These are phyloP conservation scores for Vespertilio murinus DNA, from an alignment of 2,797 vertebrate genomes.

Conservation along the genomic window DNA sequence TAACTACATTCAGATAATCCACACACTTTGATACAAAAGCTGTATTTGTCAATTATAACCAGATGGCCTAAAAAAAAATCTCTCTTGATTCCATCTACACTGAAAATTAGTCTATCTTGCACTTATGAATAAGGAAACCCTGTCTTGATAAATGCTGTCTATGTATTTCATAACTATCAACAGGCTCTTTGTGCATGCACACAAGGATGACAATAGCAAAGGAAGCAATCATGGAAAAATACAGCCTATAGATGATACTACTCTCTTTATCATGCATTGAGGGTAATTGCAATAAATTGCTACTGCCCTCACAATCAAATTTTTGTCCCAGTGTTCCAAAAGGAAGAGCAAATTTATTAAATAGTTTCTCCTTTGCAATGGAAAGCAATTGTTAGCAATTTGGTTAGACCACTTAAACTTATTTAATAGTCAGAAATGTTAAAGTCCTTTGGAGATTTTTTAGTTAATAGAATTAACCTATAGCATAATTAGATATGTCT, in stretches of 20 bases:
- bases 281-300: conserved; percentile 55
- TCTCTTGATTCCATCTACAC: neutral
- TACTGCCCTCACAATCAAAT: conserved; percentile 39
- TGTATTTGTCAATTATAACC: conserved; percentile 18
- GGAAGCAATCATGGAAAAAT: neutral
- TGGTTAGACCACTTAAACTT: conserved; percentile 62
- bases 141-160: neutral
- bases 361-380: conserved; percentile 48
- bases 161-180: conserved; percentile 53
- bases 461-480: conserved; percentile 52
- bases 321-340: conserved; percentile 35
- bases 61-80: neutral
- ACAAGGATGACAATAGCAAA: neutral
- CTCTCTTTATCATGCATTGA: conserved; percentile 14
- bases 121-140: neutral
- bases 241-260: neutral
- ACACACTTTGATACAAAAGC: neutral
- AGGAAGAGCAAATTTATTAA: conserved; percentile 54
- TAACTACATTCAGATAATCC: neutral
- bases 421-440: conserved; percentile 62
- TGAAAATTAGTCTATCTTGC: conserved; percentile 6
- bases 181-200: neutral
- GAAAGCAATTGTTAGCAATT: conserved; percentile 64
- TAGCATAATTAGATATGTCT: conserved; percentile 64
- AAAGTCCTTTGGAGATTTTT: conserved; percentile 48